Conservation (phyloP, 2,888 invertebrate genomes). For the Mythimna vitellina region DNA sequence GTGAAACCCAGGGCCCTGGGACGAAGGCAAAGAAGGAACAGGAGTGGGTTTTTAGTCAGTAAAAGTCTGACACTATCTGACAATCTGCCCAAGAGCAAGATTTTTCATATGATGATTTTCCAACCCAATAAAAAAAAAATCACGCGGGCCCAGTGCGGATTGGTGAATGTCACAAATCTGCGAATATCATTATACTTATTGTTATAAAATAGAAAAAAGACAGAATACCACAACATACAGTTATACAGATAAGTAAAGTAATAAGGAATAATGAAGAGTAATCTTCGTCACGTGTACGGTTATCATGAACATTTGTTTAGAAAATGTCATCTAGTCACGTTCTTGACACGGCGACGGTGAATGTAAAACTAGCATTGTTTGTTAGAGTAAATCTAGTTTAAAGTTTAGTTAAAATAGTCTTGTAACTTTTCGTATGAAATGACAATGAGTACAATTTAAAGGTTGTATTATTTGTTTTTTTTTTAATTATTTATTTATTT, state of each 20-base stretch:
- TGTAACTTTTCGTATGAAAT: conserved; percentile 1
- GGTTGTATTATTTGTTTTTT: no score
- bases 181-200: neutral
- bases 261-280: conserved; percentile 37
- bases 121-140: no score
- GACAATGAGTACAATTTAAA: neutral
- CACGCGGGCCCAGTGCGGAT: no score
- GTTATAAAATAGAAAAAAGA: conserved; percentile 3
- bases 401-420: neutral
- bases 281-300: conserved; percentile 49
- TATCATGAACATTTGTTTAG: conserved; percentile 31
- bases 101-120: no score
- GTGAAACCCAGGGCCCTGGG: no score
- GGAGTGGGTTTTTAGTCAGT: no score
- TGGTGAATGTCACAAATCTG: no score
- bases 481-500: no score
- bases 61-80: no score
- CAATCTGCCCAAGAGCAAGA: no score
- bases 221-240: neutral
- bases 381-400: neutral
- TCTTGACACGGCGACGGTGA: neutral
- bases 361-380: conserved; percentile 33
- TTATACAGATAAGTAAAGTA: conserved; percentile 41
- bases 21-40: no score
- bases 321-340: conserved; percentile 55